phyloP scores from a whole-genome alignment of 2,113 vertebrate species.

The Chroicocephalus ridibundus region DNA sequence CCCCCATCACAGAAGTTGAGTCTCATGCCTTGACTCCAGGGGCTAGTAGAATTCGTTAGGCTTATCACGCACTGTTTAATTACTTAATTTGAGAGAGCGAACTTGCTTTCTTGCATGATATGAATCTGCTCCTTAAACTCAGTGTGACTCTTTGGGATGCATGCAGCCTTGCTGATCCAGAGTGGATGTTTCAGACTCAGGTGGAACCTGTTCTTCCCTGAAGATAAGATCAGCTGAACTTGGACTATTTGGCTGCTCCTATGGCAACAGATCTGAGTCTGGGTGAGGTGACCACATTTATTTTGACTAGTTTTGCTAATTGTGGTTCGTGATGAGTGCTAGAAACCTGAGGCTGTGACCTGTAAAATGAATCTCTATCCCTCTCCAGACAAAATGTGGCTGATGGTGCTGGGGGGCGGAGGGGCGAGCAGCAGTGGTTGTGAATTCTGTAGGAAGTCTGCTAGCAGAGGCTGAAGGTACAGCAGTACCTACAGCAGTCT shows the following conservation, averaged over 20 bases:
- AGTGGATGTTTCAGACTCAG: not conserved
- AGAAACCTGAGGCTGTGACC: not conserved
- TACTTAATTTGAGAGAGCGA: slow-evolving; percentile 33
- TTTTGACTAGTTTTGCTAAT: slow-evolving; percentile 2
- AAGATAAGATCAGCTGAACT: slow-evolving; percentile 38
- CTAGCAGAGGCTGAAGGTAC: not conserved
- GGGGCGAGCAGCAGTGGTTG: not conserved
- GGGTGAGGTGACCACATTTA: not conserved
- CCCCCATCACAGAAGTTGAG: not conserved
- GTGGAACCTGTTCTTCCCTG: slow-evolving; percentile 22
- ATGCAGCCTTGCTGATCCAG: not conserved
- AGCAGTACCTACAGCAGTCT: not conserved
- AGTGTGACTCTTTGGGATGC: not conserved
- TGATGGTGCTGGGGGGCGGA: not conserved
- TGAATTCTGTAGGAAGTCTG: not conserved
- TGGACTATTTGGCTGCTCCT: slow-evolving; percentile 15
- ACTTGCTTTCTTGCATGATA: slow-evolving; percentile 33
- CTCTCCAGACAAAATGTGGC: not conserved
- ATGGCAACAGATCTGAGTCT: not conserved
- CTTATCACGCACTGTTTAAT: not conserved
- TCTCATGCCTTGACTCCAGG: not conserved
- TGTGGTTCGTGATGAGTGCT: not conserved
- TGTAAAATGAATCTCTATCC: not conserved
- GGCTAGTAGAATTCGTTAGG: not conserved
- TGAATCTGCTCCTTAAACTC: slow-evolving; percentile 12